Percentiles rank a stretch among this genome's conserved stretches.
These are phyloP conservation scores for Venturia canescens DNA, from an alignment of 1,140 invertebrate species.

Conservation along the genomic window DNA sequence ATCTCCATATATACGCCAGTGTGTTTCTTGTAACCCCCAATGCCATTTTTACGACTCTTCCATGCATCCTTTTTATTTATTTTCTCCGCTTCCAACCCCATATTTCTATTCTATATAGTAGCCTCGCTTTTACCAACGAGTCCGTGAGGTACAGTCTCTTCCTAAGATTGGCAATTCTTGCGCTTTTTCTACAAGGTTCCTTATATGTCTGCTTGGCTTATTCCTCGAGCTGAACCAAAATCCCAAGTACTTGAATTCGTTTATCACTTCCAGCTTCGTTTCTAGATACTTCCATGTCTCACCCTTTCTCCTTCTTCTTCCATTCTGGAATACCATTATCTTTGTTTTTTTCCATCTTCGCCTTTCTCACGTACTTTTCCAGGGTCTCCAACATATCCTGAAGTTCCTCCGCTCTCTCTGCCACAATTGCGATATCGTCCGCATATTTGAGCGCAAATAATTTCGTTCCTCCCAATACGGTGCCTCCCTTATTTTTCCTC, in stretches of 20 bases:
- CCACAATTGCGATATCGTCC: constrained; percentile 7
- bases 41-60: too few relatives aligned
- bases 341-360: constrained; percentile 44
- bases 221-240: constrained; percentile 31
- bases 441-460: not conserved
- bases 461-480: not conserved
- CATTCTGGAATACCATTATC: constrained; percentile 45
- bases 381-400: constrained; percentile 37
- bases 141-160: too few relatives aligned
- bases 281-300: constrained; percentile 38
- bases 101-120: too few relatives aligned
- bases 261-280: constrained; percentile 30
- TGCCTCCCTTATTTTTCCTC: not conserved
- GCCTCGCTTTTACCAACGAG: too few relatives aligned
- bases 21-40: too few relatives aligned
- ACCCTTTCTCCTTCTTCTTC: not conserved
- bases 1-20: too few relatives aligned
- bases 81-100: too few relatives aligned
- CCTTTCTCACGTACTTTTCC: constrained; percentile 28
- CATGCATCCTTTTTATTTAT: too few relatives aligned
- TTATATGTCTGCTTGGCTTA: not conserved
- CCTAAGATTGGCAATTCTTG: too few relatives aligned
- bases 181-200: constrained; percentile 7
- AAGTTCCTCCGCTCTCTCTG: constrained; percentile 32
- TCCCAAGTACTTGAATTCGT: constrained; percentile 15